Base-by-base conservation (phyloP, 2,888 invertebrate species). In the Erebia ligea region DNA sequence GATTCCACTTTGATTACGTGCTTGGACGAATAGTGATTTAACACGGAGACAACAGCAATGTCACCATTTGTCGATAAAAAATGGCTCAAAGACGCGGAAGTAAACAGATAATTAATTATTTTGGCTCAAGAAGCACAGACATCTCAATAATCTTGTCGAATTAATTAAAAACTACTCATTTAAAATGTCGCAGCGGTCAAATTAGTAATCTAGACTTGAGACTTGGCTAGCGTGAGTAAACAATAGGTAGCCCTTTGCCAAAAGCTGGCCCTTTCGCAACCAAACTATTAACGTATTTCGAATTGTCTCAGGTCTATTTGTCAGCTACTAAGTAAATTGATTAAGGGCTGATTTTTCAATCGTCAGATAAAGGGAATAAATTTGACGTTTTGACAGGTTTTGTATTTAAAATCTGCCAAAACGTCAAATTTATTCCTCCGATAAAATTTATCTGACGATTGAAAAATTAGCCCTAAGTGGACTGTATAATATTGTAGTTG, bases 281-380 rank as follows among this genome's bases (percentile, higher is more conserved):
- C 57, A 71, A 71, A 73, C 74, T 76, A 77, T 78, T 78, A 78
- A 73, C 71, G 70, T 42, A 73, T 66, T 75, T 73, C 45, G 73
- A 77, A 73, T 75, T 74, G 67, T 69, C 68, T 25, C 64, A 65
- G 61, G 13, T 52, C 52, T 19, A 66, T 48, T 66, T 66, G 68
- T 72, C 66, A 69, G 62, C 65, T 45, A 42, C 58, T 66, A 58
- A 63, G 62, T 68, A 66, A 61, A 13, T 42, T 13, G 25, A 6
- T 50, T n/a, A 42, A n/a, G n/a, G n/a, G n/a, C n/a, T n/a, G n/a
- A n/a, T n/a, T n/a, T n/a, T n/a, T n/a, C n/a, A n/a, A n/a, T n/a
- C n/a, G n/a, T n/a, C n/a, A n/a, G n/a, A n/a, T n/a, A n/a, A n/a
- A n/a, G n/a, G n/a, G n/a, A n/a, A n/a, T n/a, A n/a, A n/a, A n/a